phyloP scores from a whole-genome alignment of 2,888 invertebrate genomes.

The Drosophila kanekoi region DNA sequence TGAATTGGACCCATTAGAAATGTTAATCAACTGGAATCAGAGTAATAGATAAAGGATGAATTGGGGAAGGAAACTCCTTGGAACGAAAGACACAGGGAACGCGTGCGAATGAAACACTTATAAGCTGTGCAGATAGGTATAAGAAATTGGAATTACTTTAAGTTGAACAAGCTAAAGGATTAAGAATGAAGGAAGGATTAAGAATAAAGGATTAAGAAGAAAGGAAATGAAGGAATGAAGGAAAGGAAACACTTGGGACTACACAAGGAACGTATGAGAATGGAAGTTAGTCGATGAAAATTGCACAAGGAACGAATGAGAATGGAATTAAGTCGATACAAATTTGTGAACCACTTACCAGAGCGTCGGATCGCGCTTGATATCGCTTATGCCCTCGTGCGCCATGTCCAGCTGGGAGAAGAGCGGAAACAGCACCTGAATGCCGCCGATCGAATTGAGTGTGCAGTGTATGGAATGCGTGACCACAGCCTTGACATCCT shows the following conservation, averaged over 20 bases:
- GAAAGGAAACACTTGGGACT: too few species aligned
- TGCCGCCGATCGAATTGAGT: slow-evolving; percentile 99
- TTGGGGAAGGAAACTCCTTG: too few species aligned
- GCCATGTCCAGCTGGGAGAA: slow-evolving; percentile 98
- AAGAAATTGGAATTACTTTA: too few species aligned
- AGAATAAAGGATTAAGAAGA: too few species aligned
- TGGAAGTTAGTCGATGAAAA: neutral
- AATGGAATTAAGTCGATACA: neutral
- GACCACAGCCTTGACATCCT: slow-evolving; percentile 99
- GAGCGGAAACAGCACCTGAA: slow-evolving; percentile 98
- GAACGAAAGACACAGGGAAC: too few species aligned
- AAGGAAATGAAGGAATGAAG: too few species aligned
- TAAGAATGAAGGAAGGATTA: too few species aligned
- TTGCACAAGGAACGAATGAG: neutral
- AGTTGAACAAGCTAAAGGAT: too few species aligned
- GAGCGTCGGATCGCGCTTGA: slow-evolving; percentile 94
- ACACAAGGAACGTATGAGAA: neutral
- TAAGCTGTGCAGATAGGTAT: too few species aligned
- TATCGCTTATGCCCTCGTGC: slow-evolving; percentile 92
- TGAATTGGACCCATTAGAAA: too few species aligned
- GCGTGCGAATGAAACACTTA: too few species aligned
- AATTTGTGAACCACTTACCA: slow-evolving; percentile 88
- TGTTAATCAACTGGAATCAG: too few species aligned
- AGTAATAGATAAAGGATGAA: neutral
- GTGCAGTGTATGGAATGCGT: slow-evolving; percentile 99